Base-by-base conservation (phyloP, 1,140 invertebrate species). In the Acarapis woodi region DNA sequence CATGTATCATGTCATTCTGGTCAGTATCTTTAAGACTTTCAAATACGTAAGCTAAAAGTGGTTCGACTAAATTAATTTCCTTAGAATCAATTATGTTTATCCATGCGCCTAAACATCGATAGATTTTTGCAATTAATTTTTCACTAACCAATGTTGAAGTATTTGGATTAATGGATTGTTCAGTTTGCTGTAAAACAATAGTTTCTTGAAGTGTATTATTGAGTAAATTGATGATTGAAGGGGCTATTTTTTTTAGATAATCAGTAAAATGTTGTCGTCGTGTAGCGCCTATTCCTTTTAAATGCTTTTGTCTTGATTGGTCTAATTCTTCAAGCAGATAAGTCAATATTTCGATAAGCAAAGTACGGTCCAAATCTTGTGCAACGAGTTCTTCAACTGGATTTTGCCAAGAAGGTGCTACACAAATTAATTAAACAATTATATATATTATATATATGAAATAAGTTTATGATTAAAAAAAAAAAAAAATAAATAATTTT, bases 241-340 rank as follows among this genome's bases (percentile, higher is more conserved):
- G 50, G 32, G 59, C 53, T 22, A 56, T 51, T 32, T 48, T 39
- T 18, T 51, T 64, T 29, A 93, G 61, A 48, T 85, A 71, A 35
- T 67, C 60, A 46, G 71, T 66, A 15, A 94, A 63, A 52, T 87
- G 71, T 42, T 71, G 63, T 38, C 85, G 59, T 47, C 88, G 60
- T 58, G 93, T 94, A 41, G 74, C 75, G 19, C 83, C 83, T 38
- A 96, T 58, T 49, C 76, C 69, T 20, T 94, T 56, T 44, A 68
- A 70, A 47, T 73, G 58, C 23, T 31, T 25, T 8, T 37, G 23
- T 37, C 56, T 58, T 34, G 23, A 28, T 53, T 57, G 23, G 57
- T 54, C 56, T 58, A 88, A 69, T 67, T 96, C 88, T 65, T 96
- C 87, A n/a, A 87, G 85, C 46, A 94, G 60, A 6, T 90, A 71